Percentiles rank a stretch among this genome's conserved stretches.
Evolutionary conservation across 1,140 invertebrate species (phyloP).

Genomic region (Patella vulgata): DNA sequence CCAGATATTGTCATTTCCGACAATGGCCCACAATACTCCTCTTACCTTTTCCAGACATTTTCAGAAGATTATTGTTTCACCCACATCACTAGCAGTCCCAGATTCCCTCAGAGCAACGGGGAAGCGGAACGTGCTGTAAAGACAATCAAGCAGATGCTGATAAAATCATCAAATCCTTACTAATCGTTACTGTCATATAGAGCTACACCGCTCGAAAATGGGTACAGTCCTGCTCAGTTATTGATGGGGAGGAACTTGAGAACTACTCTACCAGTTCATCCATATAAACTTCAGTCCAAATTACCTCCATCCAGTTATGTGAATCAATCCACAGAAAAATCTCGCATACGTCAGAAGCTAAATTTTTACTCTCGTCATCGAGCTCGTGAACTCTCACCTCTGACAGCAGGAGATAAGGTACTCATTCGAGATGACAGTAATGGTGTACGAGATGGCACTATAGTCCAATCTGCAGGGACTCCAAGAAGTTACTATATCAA

Average conservation of each 20-base stretch:
- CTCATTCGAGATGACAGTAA: slow-evolving; percentile 4
- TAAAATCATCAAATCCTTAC: slow-evolving; percentile 30
- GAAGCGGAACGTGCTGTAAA: slow-evolving; percentile 22
- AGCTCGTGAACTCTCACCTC: not conserved
- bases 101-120: not conserved
- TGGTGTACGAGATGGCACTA: not conserved
- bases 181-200: slow-evolving; percentile 21
- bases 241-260: slow-evolving; percentile 32
- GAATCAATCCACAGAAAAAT: not conserved
- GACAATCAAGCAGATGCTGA: slow-evolving; percentile 31
- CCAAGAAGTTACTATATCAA: slow-evolving; percentile 3
- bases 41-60: slow-evolving; percentile 6
- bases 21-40: slow-evolving; percentile 11
- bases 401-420: slow-evolving; percentile 10
- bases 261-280: slow-evolving; percentile 13
- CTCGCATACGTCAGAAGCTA: not conserved
- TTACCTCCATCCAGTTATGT: not conserved
- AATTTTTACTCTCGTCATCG: slow-evolving; percentile 9
- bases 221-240: slow-evolving; percentile 23
- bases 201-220: slow-evolving; percentile 24
- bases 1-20: slow-evolving; percentile 36
- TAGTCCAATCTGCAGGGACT: not conserved
- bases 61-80: slow-evolving; percentile 11
- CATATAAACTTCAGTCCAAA: not conserved
- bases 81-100: slow-evolving; percentile 10